Conservation (phyloP, 2,888 invertebrate species). For the Thereva unica region DNA sequence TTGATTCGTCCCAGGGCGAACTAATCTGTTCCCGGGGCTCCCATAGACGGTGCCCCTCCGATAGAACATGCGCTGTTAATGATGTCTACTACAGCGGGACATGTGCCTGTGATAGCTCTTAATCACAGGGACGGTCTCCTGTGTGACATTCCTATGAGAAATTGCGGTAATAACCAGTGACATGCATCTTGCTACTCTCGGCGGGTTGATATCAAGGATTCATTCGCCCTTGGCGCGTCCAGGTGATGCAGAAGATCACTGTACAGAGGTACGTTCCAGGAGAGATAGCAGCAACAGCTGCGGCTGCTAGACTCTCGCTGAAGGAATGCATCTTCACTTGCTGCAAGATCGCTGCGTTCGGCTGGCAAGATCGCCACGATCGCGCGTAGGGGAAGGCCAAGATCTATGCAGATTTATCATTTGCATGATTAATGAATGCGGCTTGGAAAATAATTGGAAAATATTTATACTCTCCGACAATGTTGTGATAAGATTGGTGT, state of each 20-base stretch:
- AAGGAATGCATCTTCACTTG: constrained; percentile 1
- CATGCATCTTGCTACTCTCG: constrained; percentile 35
- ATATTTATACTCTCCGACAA: constrained; percentile 46
- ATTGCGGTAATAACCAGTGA: constrained; percentile 39
- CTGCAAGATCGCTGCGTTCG: constrained; percentile 7
- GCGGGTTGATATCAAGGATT: constrained; percentile 6
- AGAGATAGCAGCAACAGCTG: not conserved
- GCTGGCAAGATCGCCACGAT: not conserved
- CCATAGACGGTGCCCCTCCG: not conserved
- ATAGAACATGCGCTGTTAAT: not conserved
- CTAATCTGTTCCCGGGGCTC: constrained; percentile 6
- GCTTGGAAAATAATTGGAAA: constrained; percentile 52
- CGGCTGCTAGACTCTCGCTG: constrained; percentile 15
- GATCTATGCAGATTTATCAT: constrained; percentile 48
- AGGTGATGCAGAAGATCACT: constrained; percentile 11
- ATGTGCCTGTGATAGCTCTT: constrained; percentile 23
- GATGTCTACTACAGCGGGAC: constrained; percentile 15
- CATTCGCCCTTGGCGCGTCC: constrained; percentile 2
- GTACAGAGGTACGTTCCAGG: not conserved
- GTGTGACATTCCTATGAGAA: constrained; percentile 37
- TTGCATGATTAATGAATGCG: constrained; percentile 52
- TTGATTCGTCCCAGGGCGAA: constrained; percentile 13
- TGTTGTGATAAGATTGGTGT: too few relatives aligned
- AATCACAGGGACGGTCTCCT: constrained; percentile 30
- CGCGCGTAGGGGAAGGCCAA: not conserved